Percentiles rank a stretch among this genome's conserved stretches.
Conservation (phyloP, 2,797 vertebrate species). For the Oreochromis mossambicus region DNA sequence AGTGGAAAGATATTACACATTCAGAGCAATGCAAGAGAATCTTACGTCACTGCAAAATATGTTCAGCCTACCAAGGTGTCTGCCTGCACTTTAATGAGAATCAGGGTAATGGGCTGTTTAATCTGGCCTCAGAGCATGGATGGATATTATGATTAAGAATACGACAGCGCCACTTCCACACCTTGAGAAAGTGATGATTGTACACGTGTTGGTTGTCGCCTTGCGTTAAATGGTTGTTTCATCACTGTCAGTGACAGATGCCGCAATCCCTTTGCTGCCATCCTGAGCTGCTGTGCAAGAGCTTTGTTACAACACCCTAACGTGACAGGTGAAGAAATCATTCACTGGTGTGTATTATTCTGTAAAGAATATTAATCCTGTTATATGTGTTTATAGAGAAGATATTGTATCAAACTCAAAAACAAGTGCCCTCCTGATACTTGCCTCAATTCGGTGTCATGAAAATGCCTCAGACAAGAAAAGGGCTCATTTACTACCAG, state of each 20-base stretch:
- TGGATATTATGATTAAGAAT: conserved; percentile 72
- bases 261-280: conserved; percentile 21
- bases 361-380: conserved; percentile 27
- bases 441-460: conserved; percentile 37
- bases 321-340: conserved; percentile 20
- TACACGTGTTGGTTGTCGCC: conserved; percentile 70
- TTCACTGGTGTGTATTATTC: conserved; percentile 19
- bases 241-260: conserved; percentile 70
- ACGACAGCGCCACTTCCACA: conserved; percentile 69
- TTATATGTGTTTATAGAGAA: conserved; percentile 7
- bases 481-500: conserved; percentile 52
- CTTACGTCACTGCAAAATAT: neutral
- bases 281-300: conserved; percentile 27
- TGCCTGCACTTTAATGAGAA: conserved; percentile 54
- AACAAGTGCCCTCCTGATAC: conserved; percentile 28
- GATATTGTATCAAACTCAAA: conserved; percentile 25
- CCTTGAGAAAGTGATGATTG: conserved; percentile 71
- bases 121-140: conserved; percentile 55
- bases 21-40: neutral
- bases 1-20: neutral
- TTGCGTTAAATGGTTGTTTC: conserved; percentile 68
- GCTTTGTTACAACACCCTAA: conserved; percentile 24
- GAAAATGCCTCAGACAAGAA: conserved; percentile 37
- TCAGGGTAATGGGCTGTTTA: conserved; percentile 66
- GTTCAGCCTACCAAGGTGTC: conserved; percentile 25